Base-by-base conservation (phyloP, 2,888 invertebrate genomes). In the Acronicta alni region DNA sequence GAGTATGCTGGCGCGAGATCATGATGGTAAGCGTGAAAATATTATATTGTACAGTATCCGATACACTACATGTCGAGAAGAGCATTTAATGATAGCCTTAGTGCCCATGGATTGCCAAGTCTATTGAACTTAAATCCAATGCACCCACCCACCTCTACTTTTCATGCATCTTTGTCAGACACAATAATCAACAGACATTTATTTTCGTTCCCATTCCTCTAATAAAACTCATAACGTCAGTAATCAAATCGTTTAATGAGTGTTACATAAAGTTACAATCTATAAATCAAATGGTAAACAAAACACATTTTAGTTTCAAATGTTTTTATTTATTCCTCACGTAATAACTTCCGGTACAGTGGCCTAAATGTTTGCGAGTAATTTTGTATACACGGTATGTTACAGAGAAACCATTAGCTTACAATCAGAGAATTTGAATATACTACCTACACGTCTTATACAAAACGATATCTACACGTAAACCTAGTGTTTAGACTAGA, bases 381-480 rank as follows among this genome's bases (percentile, higher is more conserved):
- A 87, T 88, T 89, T 88, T 84, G 85, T 84, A 85, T 89, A 91
- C 85, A 86, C 82, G 82, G 79, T 84, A 72, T 70, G 78, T 86
- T 87, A 86, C 85, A 87, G 80, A 88, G 81, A 84, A 81, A 84
- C 75, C 70, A 75, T 82, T 86, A 77, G 79, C 85, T 85, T 83
- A 79, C 81, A 69, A 69, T 66, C 69, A 86, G 82, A 87, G 79
- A 89, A 93, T 92, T 92, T 90, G 87, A 92, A 90, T 90, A 92
- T 86, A 82, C 92, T 92, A 93, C 82, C 93, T 92, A 93, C 92
- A 85, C 77, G 79, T 86, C 86, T 92, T 91, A 91, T 90, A 91
- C 77, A 90, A 91, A 92, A 91, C 83, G 85, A 88, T 92, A 92
- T 92, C 91, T 93, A 93, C 92, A 92, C 88, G 84, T 91, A 89